Evolutionary conservation across 2,113 vertebrate species (phyloP), one percentile per base, ranked within the genome.

Genomic region (Nyctibius bracteatus): DNA sequence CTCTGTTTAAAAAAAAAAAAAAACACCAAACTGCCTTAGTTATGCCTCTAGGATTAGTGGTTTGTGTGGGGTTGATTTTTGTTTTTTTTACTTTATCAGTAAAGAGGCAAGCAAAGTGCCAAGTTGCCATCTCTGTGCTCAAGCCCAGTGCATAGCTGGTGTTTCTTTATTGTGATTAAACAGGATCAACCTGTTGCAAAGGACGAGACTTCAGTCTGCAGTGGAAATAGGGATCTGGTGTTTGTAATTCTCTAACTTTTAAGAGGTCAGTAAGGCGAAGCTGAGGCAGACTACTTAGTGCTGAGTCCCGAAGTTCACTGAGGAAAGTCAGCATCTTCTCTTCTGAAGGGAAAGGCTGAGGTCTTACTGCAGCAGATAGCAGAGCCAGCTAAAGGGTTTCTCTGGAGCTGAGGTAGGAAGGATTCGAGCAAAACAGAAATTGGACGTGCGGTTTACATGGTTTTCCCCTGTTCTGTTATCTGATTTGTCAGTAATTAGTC

Each of bases 361-460:
- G 8, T 88, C 30, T 23, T 49, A 2, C 12, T 20, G 55, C 19
- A 57, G 13, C 24, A 43, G 33, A 2, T 41, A 51, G 31, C 21
- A 33, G n/a, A 72, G 27, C 8, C 21, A 16, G 65, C n/a, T 79
- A 17, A 28, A 52, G 30, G n/a, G 17, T 49, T 49, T 63, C 12
- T 52, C 33, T 62, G 28, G 54, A 71, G 37, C 41, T 54, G 20
- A 51, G 5, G 12, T 55, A n/a, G 33, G 43, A 88, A 55, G 33
- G n/a, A 33, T 33, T 71, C 30, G 59, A 35, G 49, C 4, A 33
- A 31, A 88, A 27, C 9, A 51, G 35, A 70, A 49, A 3, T 7
- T 1, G 1, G 13, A 68, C 9, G 6, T 49, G 5, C 1, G 1
- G 17, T 30, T 59, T 37, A 1, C 4, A 3, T 62, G 11, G 2